Percentiles rank a stretch among this genome's conserved stretches.
Conservation (phyloP, 2,797 vertebrate genomes). For the Protonibea diacanthus region DNA sequence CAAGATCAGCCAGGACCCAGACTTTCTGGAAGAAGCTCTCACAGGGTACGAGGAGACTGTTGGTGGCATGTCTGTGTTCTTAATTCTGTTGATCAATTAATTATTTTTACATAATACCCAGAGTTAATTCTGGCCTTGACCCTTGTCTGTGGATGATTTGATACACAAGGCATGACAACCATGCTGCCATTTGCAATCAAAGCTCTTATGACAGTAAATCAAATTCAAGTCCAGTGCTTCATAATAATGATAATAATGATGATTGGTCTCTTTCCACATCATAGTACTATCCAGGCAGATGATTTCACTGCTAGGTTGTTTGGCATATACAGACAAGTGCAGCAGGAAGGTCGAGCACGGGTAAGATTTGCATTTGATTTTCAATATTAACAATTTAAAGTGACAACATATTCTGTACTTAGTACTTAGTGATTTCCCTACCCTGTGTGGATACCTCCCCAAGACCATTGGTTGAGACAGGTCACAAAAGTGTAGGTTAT, state of each 20-base stretch:
- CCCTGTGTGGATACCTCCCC: no score
- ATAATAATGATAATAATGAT: neutral
- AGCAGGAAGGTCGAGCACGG: constrained; percentile 86
- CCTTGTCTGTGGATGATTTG: no score
- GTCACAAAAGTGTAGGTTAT: no score
- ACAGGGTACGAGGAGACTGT: constrained; percentile 80
- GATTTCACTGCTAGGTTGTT: constrained; percentile 89
- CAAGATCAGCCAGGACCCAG: constrained; percentile 86
- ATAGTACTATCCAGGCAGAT: constrained; percentile 89
- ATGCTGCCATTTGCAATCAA: no score
- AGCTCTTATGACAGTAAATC: neutral
- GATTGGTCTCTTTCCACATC: constrained; percentile 13
- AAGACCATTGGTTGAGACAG: no score
- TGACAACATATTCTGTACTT: no score
- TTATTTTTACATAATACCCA: no score
- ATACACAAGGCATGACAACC: no score
- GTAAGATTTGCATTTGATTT: constrained; percentile 66
- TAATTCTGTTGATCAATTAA: no score
- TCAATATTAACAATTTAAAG: neutral
- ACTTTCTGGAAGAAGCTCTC: constrained; percentile 87
- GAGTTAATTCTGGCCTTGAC: no score
- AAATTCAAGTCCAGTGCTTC: neutral
- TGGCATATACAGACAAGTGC: constrained; percentile 85
- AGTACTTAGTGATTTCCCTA: no score
- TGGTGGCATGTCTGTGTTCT: neutral